Conservation (phyloP, 2,113 vertebrate species). For the Pelecanoides urinatrix region DNA sequence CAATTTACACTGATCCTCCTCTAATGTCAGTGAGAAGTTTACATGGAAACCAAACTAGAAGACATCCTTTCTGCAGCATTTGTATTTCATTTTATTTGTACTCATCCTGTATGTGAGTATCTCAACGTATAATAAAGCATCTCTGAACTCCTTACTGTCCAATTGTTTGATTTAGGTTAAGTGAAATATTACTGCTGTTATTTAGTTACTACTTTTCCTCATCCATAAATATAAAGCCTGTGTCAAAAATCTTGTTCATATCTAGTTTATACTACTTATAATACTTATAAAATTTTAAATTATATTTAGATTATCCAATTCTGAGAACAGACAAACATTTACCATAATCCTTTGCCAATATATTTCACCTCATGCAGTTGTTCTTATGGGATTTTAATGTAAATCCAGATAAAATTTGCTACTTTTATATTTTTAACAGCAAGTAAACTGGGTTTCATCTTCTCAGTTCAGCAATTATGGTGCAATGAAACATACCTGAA, state of each 20-base stretch:
- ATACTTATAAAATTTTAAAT: not conserved
- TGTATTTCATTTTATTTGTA: not conserved
- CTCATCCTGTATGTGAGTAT: too few relatives aligned
- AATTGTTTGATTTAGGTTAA: not conserved
- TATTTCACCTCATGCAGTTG: not conserved
- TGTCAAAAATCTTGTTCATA: not conserved
- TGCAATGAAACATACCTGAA: not conserved
- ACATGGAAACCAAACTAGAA: not conserved
- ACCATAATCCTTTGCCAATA: not conserved
- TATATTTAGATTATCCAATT: not conserved
- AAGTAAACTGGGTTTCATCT: not conserved
- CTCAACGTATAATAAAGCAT: not conserved
- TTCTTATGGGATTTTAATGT: not conserved
- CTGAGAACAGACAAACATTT: not conserved
- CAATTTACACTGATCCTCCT: not conserved
- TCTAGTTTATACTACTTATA: not conserved
- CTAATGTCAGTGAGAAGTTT: not conserved
- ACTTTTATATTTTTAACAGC: not conserved
- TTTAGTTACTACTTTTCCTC: not conserved
- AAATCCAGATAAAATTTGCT: not conserved
- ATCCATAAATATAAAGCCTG: not conserved
- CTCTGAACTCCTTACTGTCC: not conserved
- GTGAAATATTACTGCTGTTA: not conserved
- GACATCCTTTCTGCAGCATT: not conserved
- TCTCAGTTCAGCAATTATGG: not conserved